A percentile compares a stretch with the other conserved stretches of the same genome.
These are phyloP conservation scores for Sebastes iracundus DNA, from an alignment of 2,797 vertebrate genomes.

Conservation along the genomic window DNA sequence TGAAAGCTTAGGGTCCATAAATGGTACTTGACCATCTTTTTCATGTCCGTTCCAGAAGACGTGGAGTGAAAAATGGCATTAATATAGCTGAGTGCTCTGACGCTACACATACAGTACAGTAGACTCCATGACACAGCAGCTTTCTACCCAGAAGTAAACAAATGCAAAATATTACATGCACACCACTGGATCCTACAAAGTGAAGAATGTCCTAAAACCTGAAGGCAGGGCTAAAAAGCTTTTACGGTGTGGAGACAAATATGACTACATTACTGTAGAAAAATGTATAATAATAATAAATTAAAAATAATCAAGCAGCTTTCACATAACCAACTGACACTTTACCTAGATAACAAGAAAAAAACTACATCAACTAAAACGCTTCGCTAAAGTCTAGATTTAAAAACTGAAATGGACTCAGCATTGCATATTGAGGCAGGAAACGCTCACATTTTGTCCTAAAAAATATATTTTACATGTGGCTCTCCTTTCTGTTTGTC, in stretches of 20 bases:
- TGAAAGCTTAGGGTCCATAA: conserved; percentile 8
- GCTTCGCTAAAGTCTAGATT: background rate
- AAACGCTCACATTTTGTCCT: background rate
- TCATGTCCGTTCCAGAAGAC: background rate
- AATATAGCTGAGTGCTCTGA: background rate
- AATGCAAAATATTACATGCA: background rate
- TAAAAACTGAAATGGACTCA: background rate
- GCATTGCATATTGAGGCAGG: too few species aligned
- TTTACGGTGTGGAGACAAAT: background rate
- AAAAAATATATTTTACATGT: background rate
- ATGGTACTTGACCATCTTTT: background rate
- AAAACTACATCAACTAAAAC: too few species aligned
- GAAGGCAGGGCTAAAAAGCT: too few species aligned
- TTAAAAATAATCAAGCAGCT: background rate
- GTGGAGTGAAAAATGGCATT: conserved; percentile 17
- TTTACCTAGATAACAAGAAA: background rate
- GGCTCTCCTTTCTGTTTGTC: background rate
- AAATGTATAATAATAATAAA: background rate
- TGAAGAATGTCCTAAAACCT: background rate
- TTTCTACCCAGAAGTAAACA: background rate
- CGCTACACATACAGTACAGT: background rate
- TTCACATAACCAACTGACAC: background rate
- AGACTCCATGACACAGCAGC: background rate
- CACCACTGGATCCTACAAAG: background rate
- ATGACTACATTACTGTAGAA: background rate